Percentiles rank a stretch among this genome's conserved stretches.
phyloP scores from a whole-genome alignment of 2,113 vertebrate genomes.

The Shinisaurus crocodilurus region DNA sequence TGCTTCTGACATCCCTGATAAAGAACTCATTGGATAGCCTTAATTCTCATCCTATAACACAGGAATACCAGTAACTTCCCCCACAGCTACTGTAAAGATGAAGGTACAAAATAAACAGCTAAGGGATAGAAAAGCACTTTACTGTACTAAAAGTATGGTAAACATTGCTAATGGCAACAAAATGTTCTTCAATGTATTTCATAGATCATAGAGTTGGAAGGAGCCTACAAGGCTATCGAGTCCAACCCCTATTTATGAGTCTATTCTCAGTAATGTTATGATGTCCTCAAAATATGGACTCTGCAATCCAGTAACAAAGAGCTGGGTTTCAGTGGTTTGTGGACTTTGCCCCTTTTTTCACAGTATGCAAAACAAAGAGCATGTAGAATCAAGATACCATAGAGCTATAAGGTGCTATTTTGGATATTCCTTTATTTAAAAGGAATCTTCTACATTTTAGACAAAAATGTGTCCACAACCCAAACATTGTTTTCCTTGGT shows the following conservation, averaged over 20 bases:
- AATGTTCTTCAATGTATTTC: not conserved
- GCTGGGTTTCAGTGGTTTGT: not conserved
- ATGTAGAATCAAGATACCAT: not conserved
- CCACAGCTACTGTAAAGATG: not conserved
- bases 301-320: not conserved
- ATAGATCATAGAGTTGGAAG: too few relatives aligned
- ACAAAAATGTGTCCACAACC: not conserved
- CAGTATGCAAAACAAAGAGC: slow-evolving; percentile 15
- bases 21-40: not conserved
- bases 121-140: not conserved
- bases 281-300: not conserved
- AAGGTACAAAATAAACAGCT: not conserved
- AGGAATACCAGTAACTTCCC: not conserved
- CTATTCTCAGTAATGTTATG: not conserved
- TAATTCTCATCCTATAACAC: not conserved
- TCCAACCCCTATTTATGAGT: not conserved
- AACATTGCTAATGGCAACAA: not conserved
- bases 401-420: not conserved
- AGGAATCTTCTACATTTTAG: not conserved
- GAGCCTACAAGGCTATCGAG: too few relatives aligned
- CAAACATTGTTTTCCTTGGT: slow-evolving; percentile 9
- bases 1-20: not conserved
- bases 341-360: not conserved
- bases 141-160: not conserved
- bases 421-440: slow-evolving; percentile 22